Evolutionary conservation across 1,140 invertebrate species (phyloP), one percentile per base, ranked within the genome.

Genomic region (Diorhabda sublineata): DNA sequence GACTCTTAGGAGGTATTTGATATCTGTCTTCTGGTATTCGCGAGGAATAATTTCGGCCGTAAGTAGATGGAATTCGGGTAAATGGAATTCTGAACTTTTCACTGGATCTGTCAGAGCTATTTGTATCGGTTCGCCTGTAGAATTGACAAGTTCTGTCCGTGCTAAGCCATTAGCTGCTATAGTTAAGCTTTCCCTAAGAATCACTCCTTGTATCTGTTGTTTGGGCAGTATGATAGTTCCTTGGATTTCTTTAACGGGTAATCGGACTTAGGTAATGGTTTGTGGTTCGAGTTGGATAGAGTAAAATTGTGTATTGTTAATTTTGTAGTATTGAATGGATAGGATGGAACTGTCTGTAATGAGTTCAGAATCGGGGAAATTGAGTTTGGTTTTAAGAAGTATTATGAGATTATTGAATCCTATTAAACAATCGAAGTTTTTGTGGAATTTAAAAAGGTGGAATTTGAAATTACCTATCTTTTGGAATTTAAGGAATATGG

Each of bases 281-380:
- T 56, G 5, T 56, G 52, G 52, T n/a, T 56, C 52, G 5, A 56
- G n/a, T 56, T 56, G 52, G n/a, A 56, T 56, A 56, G 52, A 56
- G 52, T 56, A 56, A n/a, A 56, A 56, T n/a, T 56, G 52, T 5
- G 52, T 56, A 5, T 56, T 56, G n/a, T 56, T 56, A n/a, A n/a
- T 56, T 56, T 56, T n/a, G 52, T 56, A 56, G 52, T 56, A 56
- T n/a, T 56, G 52, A n/a, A 56, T 56, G 52, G 52, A n/a, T 7
- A 56, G 52, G n/a, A n/a, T 7, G 52, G 52, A 56, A n/a, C n/a
- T 7, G 5, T 56, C 52, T 5, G 52, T 56, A 7, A 56, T 7
- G n/a, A 56, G 52, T 5, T 5, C 5, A n/a, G 52, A 56, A 7
- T 56, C 52, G 2, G 52, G 52, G n/a, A 56, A 56, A 56, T 56